Base-by-base conservation (phyloP, 2,888 invertebrate species). In the Nebria brevicollis region DNA sequence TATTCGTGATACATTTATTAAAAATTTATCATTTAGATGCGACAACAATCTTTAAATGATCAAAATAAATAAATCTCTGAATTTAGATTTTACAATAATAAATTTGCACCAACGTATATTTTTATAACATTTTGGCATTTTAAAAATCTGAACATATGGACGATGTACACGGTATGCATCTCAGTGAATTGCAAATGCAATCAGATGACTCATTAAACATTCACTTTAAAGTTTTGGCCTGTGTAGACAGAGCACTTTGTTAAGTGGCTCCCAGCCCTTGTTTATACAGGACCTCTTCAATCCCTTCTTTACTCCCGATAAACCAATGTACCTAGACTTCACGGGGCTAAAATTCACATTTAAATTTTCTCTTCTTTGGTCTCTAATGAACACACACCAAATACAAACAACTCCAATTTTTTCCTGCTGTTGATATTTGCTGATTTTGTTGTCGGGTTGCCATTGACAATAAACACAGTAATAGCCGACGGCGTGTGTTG, bases 181-280 rank as follows among this genome's bases (percentile, higher is more conserved):
- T 66, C 73, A 54, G 74, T 68, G 79, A 79, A 79, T 79, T 79
- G 74, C 64, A 79, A 79, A 79, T 73, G 79, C 79, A 79, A 79
- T 79, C 79, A 79, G 79, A 75, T 79, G 79, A 79, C 79, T 79
- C 79, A 79, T 74, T 79, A 79, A 79, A 79, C 79, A 79, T 79
- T 79, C 79, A 79, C 79, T 79, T 79, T 79, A 79, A 79, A 79
- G 79, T 79, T 79, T 68, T 70, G 77, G 66, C 74, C 74, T 74
- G 68, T 79, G 79, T 79, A 79, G 79, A 79, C 74, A 79, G 75
- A 79, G 79, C 79, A 79, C 79, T 79, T 79, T 79, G 79, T 79
- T 79, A 79, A 79, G 79, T 79, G 75, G 79, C 79, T 54, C 68
- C 75, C 66, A 73, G 79, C 75, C 74, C 79, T 79, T 79, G 79